Conservation (phyloP, 2,113 vertebrate species). For the Hippolais icterina region DNA sequence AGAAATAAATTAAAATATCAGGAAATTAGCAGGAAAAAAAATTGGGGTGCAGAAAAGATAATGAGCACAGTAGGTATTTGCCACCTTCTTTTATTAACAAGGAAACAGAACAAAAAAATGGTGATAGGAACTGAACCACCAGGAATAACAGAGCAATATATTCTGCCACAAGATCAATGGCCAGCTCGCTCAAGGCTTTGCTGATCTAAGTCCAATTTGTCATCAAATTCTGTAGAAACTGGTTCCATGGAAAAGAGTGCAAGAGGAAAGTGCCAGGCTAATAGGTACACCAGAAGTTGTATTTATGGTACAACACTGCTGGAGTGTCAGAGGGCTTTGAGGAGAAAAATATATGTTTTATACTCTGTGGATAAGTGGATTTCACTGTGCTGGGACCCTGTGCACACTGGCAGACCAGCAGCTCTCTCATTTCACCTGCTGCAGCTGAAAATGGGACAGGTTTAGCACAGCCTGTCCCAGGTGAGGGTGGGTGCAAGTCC, state of each 20-base stretch:
- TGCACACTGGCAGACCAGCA: fast-evolving
- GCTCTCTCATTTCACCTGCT: background rate
- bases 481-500: fast-evolving
- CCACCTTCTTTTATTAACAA: background rate
- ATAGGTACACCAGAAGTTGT: background rate
- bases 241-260: background rate
- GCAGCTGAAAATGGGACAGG: background rate
- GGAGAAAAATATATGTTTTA: background rate
- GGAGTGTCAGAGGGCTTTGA: background rate
- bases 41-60: background rate
- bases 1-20: constrained; percentile 63
- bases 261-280: background rate
- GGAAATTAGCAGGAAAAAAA: constrained; percentile 26
- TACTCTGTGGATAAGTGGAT: background rate
- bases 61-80: background rate
- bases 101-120: background rate
- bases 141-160: background rate
- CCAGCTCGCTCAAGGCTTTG: background rate
- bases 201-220: background rate
- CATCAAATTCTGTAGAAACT: background rate
- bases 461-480: background rate
- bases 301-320: background rate
- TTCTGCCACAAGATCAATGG: background rate
- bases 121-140: background rate
- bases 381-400: background rate